Evolutionary conservation across 2,797 vertebrate species (phyloP), one percentile per base, ranked within the genome.

Genomic region (Anabacerthia variegaticeps): DNA sequence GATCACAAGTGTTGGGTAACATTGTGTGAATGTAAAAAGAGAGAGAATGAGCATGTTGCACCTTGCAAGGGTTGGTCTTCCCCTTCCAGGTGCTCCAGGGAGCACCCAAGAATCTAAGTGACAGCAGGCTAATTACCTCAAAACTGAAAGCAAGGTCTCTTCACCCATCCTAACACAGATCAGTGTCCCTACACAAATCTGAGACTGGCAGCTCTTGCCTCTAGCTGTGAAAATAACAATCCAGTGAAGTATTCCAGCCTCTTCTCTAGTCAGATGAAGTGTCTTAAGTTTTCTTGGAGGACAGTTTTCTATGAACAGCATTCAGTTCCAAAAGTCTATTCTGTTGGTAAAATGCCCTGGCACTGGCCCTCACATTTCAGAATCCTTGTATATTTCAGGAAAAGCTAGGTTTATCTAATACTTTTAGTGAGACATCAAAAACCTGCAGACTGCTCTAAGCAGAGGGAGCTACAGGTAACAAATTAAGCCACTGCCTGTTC

Each of bases 1-100:
- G 27, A 69, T 61, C 39, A 41, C 17, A 46, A 30, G 7, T 26
- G 9, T 1, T 43, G 19, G 18, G n/a, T 61, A 66, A 28, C 1
- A 1, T 18, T 26, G 3, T 27, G 7, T 12, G 8, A 0, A 0
- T n/a, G 20, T 13, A 61, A 30, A 68, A 41, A 19, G 7, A 63
- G 12, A 49, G 34, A 73, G 13, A 58, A 43, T 41, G 7, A n/a
- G 15, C 2, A 2, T 48, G 20, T 74, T 73, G 48, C 34, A 39
- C 9, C 6, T 11, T 34, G 16, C 9, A 62, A 52, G 3, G 16
- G 16, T 23, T 92, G 9, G 7, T 34, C 49, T 88, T 91, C 19
- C 9, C 9, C 17, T 11, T 54, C 32, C 18, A 48, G 13, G 12
- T 69, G 7, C 32, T 69, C 7, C 41, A 34, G 3, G 54, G 46